These are phyloP conservation scores for Semnornis frantzii DNA, from an alignment of 2,113 vertebrate genomes.

Conservation along the genomic window DNA sequence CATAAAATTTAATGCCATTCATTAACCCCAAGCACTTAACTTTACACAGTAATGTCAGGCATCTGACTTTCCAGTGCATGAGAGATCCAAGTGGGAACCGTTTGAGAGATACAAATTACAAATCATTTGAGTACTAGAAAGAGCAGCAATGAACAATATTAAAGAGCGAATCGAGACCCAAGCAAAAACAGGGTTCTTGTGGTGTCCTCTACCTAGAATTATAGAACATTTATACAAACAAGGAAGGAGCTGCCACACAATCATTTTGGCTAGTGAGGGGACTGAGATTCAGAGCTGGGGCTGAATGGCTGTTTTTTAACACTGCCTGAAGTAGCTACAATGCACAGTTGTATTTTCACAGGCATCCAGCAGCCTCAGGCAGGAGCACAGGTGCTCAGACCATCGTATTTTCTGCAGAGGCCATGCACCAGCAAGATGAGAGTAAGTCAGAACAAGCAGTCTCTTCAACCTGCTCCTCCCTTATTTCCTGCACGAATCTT, in stretches of 20 bases:
- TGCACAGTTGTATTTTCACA: background rate
- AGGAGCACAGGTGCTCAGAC: background rate
- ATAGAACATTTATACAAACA: conserved; percentile 1
- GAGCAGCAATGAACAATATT: background rate
- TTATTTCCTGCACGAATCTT: background rate
- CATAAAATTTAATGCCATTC: conserved; percentile 74
- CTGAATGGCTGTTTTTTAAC: background rate
- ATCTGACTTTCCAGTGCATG: conserved; percentile 60
- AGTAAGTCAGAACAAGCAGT: background rate
- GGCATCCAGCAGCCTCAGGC: background rate
- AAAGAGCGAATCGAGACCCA: conserved; percentile 23
- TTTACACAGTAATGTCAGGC: conserved; percentile 68
- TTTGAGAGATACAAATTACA: conserved; percentile 63
- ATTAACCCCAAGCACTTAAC: conserved; percentile 73
- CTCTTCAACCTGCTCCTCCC: background rate
- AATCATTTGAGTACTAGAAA: conserved; percentile 24
- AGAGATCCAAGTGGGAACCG: conserved; percentile 68
- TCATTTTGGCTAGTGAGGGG: background rate
- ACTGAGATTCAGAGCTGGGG: background rate
- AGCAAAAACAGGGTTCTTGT: background rate
- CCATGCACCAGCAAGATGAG: accelerated
- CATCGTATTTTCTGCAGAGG: background rate
- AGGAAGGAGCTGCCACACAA: background rate
- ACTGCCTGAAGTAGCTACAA: background rate
- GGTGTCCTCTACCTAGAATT: background rate